Evolutionary conservation across 2,888 invertebrate species (phyloP), one percentile per base, ranked within the genome.

Genomic region (Himalopsyche anomala): DNA sequence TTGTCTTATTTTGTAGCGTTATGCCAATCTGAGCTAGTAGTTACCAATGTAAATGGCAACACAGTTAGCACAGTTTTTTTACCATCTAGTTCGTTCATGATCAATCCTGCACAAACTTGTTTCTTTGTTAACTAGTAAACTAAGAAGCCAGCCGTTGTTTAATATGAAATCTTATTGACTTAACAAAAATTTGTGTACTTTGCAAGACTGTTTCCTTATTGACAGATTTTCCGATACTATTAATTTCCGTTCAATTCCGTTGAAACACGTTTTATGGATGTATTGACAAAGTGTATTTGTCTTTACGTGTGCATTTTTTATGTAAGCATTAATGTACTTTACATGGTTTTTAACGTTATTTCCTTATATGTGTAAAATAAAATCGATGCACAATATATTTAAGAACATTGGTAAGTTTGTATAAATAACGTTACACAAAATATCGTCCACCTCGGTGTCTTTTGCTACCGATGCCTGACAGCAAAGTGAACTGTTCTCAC

Each of bases 41-140:
- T 2, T 45, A 11, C 11, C 51, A 19, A 28, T 45, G 51, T 82
- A 55, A 83, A 79, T 83, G 19, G 51, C 83, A n/a, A 19, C 62
- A 28, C 11, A 8, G 2, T 9, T 62, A 19, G 62, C 62, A n/a
- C 19, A 62, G 8, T 62, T 62, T 28, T 56, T 62, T 4, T 9
- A 62, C 62, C 19, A 62, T 19, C 62, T 62, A n/a, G 62, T 62
- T 11, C 15, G 19, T 62, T 62, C 62, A 19, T 28, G 62, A 62
- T 28, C 8, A 62, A 19, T 62, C 62, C 19, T 62, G 62, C 62
- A 62, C 19, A 62, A 19, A 62, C 62, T 28, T 62, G 62, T 62
- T 62, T n/a, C 62, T 62, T 62, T 62, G 62, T 62, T 11, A 62
- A 62, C 62, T 19, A 62, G 62, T 62, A 62, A 19, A n/a, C 3